Evolutionary conservation across 2,113 vertebrate species (phyloP), one percentile per base, ranked within the genome.

Genomic region (Nothobranchius furzeri): DNA sequence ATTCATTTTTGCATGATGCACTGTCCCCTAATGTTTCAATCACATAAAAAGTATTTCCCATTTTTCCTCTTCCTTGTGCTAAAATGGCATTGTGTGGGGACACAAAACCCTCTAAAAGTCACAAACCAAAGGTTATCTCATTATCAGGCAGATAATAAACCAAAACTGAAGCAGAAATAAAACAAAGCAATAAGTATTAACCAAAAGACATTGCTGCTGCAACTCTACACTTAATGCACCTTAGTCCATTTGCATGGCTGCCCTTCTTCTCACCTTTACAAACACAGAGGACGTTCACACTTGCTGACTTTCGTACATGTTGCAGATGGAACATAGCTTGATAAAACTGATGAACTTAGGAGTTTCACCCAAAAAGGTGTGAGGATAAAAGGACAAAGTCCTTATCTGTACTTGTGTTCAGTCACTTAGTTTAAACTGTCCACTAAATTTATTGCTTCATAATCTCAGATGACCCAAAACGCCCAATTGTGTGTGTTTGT

Each of bases 101-200:
- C 43, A 45, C 10, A 45, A 10, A 45, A 30, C 30, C 30, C 43
- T 45, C 9, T 4, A 11, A 12, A 2, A 10, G 11, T 11, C 10
- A 45, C 43, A 45, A 45, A 45, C 3, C 9, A 45, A 45, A 12
- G 3, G 10, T 11, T 45, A 12, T 9, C 3, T 12, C 10, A 45
- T 45, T 45, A 45, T 12, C 43, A 45, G 12, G 10, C 43, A 45
- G 9, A 45, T 45, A 45, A 9, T 8, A 45, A 45, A 11, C 11
- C 3, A 45, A 45, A 11, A 45, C 43, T 45, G 12, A 45, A 40
- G 12, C 10, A 64, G 68, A 60, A 68, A 25, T 68, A 59, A n/a
- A 54, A 60, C 42, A 7, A 20, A n/a, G n/a, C 47, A 17, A 49
- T 15, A 48, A 13, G 15, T 30, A 30, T 3, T 15, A n/a, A 17